Evolutionary conservation across 2,797 vertebrate genomes (phyloP).

Genomic region (Semaprochilodus insignis): DNA sequence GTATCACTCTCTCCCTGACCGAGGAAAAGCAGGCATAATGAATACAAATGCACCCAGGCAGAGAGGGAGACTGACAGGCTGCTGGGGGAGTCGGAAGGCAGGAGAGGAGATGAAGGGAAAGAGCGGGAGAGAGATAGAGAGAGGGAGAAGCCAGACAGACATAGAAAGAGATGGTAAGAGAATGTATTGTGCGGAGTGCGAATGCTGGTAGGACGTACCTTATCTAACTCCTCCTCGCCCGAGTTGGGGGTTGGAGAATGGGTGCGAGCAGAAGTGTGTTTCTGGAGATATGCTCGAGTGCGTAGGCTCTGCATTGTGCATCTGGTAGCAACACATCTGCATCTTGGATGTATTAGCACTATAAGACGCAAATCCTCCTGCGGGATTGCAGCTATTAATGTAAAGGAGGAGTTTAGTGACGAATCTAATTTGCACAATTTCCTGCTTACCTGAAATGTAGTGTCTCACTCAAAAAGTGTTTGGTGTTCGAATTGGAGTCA

Average conservation of each 20-base stretch:
- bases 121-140: constrained; percentile 16
- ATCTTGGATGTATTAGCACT: background rate
- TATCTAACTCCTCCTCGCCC: constrained; percentile 36
- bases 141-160: constrained; percentile 32
- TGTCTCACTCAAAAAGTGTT: too few species aligned
- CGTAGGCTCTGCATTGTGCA: background rate
- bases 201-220: constrained; percentile 24
- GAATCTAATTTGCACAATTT: background rate
- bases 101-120: constrained; percentile 33
- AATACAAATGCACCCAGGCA: constrained; percentile 48
- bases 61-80: constrained; percentile 54
- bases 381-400: background rate
- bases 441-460: background rate
- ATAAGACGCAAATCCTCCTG: background rate
- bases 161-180: constrained; percentile 24
- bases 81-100: constrained; percentile 33
- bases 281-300: background rate
- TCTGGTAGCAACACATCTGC: too few species aligned
- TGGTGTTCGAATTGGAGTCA: too few species aligned
- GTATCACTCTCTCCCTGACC: constrained; percentile 28
- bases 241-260: constrained; percentile 25
- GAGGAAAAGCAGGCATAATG: constrained; percentile 32
- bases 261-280: constrained; percentile 16
- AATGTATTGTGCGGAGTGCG: constrained; percentile 24
- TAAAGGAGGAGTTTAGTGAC: background rate